These are phyloP conservation scores for Ceyx erithaca DNA, from an alignment of 2,797 vertebrate genomes.

Conservation along the genomic window DNA sequence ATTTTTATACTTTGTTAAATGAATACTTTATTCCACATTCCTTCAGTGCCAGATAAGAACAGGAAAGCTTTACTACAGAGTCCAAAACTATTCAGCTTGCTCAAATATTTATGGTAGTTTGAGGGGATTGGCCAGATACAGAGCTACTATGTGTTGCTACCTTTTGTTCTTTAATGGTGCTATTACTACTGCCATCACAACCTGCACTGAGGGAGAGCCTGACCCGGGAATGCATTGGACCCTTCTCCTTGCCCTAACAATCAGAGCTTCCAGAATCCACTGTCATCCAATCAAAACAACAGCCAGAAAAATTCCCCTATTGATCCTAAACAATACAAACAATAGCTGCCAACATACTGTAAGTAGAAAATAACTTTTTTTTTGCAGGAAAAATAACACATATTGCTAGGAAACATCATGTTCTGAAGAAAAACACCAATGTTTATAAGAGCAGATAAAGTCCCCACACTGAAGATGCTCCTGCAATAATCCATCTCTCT, in stretches of 20 bases:
- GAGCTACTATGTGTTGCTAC: conserved; percentile 67
- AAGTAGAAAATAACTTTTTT: conserved; percentile 32
- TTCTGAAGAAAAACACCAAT: background rate
- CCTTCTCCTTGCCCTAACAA: conserved; percentile 59
- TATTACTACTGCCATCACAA: conserved; percentile 66
- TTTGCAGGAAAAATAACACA: background rate
- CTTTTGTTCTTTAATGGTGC: conserved; percentile 77
- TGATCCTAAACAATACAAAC: conserved; percentile 64
- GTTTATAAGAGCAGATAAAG: conserved; percentile 25
- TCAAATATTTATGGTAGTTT: conserved; percentile 81
- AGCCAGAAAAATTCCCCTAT: conserved; percentile 55
- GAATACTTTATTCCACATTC: conserved; percentile 81
- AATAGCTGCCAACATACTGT: conserved; percentile 16
- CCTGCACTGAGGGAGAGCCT: conserved; percentile 21
- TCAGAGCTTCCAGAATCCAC: conserved; percentile 70
- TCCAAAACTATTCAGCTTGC: conserved; percentile 75
- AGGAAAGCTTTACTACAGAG: conserved; percentile 73
- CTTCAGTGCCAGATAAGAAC: conserved; percentile 77
- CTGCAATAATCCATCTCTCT: background rate
- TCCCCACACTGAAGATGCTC: background rate
- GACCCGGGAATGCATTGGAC: conserved; percentile 13
- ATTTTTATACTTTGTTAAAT: conserved; percentile 81
- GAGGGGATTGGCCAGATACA: conserved; percentile 72
- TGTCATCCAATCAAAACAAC: conserved; percentile 71
- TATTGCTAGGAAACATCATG: conserved; percentile 11